Percentiles rank a stretch among this genome's conserved stretches.
Evolutionary conservation across 2,797 vertebrate species (phyloP).

Genomic region (Macropodus opercularis): DNA sequence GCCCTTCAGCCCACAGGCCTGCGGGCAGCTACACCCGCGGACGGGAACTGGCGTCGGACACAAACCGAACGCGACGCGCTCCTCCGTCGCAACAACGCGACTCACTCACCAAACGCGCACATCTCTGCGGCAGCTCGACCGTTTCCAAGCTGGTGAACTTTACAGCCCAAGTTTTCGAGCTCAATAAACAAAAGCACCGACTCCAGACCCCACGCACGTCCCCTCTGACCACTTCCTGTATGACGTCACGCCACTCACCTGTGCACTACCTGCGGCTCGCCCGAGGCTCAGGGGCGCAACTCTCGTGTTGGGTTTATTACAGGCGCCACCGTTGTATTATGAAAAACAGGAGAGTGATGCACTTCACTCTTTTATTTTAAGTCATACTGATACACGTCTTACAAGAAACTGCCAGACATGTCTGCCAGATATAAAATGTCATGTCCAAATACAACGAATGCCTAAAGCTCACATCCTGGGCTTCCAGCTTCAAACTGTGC

Average conservation of each 20-base stretch:
- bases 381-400: slow-evolving; percentile 31
- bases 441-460: slow-evolving; percentile 33
- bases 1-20: slow-evolving; percentile 21
- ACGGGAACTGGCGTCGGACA: background rate
- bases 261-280: slow-evolving; percentile 44
- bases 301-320: background rate
- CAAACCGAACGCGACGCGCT: background rate
- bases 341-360: background rate
- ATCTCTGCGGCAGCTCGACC: slow-evolving; percentile 26
- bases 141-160: background rate
- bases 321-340: too few species aligned
- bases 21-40: slow-evolving; percentile 1
- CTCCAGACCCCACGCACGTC: background rate
- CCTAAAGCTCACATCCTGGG: slow-evolving; percentile 41
- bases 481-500: slow-evolving; percentile 37
- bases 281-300: slow-evolving; percentile 31
- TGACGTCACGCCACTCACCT: slow-evolving; percentile 77
- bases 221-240: slow-evolving; percentile 54
- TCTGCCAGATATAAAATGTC: slow-evolving; percentile 30
- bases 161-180: background rate
- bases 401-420: slow-evolving; percentile 32
- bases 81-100: background rate
- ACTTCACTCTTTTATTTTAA: slow-evolving; percentile 65
- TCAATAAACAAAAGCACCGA: background rate
- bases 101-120: slow-evolving; percentile 74